Evolutionary conservation across 2,888 invertebrate species (phyloP).

Genomic region (Masnerella sp.): DNA sequence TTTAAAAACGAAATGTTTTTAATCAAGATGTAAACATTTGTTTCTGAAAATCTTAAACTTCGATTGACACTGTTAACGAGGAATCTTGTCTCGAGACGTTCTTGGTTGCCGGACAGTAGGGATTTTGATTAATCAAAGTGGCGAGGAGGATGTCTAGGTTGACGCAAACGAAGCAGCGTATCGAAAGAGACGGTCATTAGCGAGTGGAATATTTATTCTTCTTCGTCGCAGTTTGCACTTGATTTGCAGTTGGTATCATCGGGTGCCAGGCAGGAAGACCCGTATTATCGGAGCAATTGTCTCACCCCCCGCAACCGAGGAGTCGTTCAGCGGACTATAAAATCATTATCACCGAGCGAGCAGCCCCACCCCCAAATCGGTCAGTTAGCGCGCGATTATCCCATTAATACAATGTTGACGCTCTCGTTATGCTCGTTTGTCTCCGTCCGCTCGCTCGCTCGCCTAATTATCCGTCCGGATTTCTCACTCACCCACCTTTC

Average conservation of each 20-base stretch:
- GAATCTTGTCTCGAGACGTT: no score
- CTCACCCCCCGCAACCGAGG: slow-evolving; percentile 73
- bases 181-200: slow-evolving; percentile 71
- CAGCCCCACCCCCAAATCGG: slow-evolving; percentile 61
- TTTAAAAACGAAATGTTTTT: no score
- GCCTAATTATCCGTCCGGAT: slow-evolving; percentile 73
- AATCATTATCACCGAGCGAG: slow-evolving; percentile 75
- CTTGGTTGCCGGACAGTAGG: no score
- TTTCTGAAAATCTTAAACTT: no score
- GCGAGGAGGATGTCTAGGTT: no score
- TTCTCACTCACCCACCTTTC: slow-evolving; percentile 43
- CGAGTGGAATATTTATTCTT: slow-evolving; percentile 70
- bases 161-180: slow-evolving; percentile 46
- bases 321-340: slow-evolving; percentile 73
- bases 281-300: slow-evolving; percentile 77
- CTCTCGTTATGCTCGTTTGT: slow-evolving; percentile 63
- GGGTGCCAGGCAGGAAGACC: slow-evolving; percentile 77
- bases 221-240: slow-evolving; percentile 71
- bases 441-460: slow-evolving; percentile 67
- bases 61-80: no score
- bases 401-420: slow-evolving; percentile 75
- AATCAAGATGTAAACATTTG: no score
- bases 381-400: slow-evolving; percentile 73
- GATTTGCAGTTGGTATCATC: slow-evolving; percentile 76
- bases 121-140: neutral